Evolutionary conservation across 2,797 vertebrate species (phyloP).

Genomic region (Bradypodion ventrale): DNA sequence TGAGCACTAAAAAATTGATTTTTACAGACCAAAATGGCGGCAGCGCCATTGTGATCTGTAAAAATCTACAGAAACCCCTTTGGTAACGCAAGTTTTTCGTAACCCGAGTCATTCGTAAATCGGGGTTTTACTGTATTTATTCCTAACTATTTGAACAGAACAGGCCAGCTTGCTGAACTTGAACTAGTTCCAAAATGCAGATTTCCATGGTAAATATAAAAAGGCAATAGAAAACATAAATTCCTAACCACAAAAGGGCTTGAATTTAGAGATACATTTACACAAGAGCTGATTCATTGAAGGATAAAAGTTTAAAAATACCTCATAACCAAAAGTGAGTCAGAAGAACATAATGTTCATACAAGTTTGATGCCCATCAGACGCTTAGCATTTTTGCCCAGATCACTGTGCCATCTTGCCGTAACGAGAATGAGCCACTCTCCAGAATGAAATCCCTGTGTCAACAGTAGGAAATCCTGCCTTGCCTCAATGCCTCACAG

Average conservation of each 20-base stretch:
- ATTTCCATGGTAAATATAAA: constrained; percentile 26
- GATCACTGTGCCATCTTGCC: constrained; percentile 6
- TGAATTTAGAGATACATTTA: constrained; percentile 4
- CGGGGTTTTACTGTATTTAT: no score
- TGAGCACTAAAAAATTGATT: no score
- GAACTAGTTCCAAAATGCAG: neutral
- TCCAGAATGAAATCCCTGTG: constrained; percentile 18
- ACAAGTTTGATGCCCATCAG: constrained; percentile 15
- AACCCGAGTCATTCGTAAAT: no score
- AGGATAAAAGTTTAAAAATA: constrained; percentile 31
- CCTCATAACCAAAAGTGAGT: constrained; percentile 15
- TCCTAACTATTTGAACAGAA: neutral
- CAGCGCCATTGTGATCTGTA: no score
- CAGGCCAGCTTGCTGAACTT: neutral
- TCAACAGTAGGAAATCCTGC: constrained; percentile 15
- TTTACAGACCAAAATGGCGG: no score
- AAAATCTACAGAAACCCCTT: no score
- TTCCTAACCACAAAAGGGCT: neutral
- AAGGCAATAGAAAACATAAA: constrained; percentile 26
- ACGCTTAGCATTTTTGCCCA: constrained; percentile 10
- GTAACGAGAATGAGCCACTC: neutral
- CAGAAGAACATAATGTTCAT: constrained; percentile 21
- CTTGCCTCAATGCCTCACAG: neutral
- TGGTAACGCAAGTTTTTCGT: no score
- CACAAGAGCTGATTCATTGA: neutral